Conservation (phyloP, 37 sponge, comb jelly and placozoan species). For the Hexactinellida sp. region DNA sequence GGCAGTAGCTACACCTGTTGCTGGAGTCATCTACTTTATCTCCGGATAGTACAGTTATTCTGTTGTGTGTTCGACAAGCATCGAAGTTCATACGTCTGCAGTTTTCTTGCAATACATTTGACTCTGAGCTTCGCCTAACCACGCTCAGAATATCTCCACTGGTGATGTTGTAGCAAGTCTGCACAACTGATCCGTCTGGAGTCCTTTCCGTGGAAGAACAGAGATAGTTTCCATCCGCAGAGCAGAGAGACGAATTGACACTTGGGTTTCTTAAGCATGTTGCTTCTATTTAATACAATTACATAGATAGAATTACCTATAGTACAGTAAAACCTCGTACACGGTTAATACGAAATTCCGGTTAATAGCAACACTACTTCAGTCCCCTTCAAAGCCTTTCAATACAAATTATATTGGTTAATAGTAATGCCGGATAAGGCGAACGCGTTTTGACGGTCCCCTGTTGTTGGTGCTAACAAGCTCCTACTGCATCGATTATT, state of each 20-base stretch:
- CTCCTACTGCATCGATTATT: too few relatives aligned
- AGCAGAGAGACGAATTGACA: neutral
- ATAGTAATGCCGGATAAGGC: too few relatives aligned
- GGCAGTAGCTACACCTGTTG: neutral
- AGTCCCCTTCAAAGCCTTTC: too few relatives aligned
- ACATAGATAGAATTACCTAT: too few relatives aligned
- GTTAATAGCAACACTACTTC: too few relatives aligned
- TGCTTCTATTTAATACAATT: slow-evolving; percentile 14
- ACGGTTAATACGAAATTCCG: too few relatives aligned
- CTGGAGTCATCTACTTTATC: neutral
- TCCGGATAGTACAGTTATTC: neutral
- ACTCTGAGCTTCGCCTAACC: neutral
- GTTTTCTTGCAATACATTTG: neutral
- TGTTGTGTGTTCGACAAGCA: neutral
- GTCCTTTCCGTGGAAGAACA: neutral
- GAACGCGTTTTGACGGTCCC: too few relatives aligned
- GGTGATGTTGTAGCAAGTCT: neutral
- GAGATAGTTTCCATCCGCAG: neutral
- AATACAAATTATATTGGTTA: too few relatives aligned
- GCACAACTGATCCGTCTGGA: neutral
- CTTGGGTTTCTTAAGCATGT: neutral
- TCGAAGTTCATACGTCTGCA: neutral
- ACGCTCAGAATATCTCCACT: neutral
- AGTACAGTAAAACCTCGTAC: too few relatives aligned
- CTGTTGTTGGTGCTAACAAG: too few relatives aligned